These are phyloP conservation scores for Ammodytes dubius DNA, from an alignment of 2,113 vertebrate species.

Conservation along the genomic window DNA sequence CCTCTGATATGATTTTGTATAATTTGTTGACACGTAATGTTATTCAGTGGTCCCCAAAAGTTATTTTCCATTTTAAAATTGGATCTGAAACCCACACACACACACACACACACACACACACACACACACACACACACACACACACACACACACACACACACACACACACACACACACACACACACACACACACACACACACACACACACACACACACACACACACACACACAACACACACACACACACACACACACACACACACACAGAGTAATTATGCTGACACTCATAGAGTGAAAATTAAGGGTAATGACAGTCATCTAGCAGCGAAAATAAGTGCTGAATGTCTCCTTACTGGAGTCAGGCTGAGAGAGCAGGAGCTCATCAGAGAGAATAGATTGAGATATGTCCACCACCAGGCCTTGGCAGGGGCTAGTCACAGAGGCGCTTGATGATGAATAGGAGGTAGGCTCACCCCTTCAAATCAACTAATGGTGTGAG, in stretches of 20 bases:
- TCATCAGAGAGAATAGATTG: slow-evolving; percentile 61
- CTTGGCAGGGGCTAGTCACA: slow-evolving; percentile 49
- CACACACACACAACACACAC: slow-evolving; percentile 4
- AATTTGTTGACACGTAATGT: slow-evolving; percentile 9
- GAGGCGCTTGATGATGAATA: slow-evolving; percentile 59
- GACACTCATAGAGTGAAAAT: slow-evolving; percentile 50
- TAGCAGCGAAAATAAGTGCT: slow-evolving; percentile 56
- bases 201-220: slow-evolving; percentile 15
- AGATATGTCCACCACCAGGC: slow-evolving; percentile 59
- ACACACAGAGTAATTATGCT: slow-evolving; percentile 14
- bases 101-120: neutral
- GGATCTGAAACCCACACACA: neutral
- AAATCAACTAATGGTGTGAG: slow-evolving; percentile 49
- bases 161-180: slow-evolving; percentile 7
- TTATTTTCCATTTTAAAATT: slow-evolving; percentile 3
- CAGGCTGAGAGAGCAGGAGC: slow-evolving; percentile 41
- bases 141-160: slow-evolving; percentile 3
- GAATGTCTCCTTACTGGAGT: slow-evolving; percentile 48
- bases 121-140: neutral
- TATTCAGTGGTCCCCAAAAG: slow-evolving; percentile 5
- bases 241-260: slow-evolving; percentile 7
- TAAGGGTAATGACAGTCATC: slow-evolving; percentile 65
- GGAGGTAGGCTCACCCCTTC: slow-evolving; percentile 35
- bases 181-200: neutral
- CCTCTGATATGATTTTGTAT: neutral